Evolutionary conservation across 2,113 vertebrate genomes (phyloP), one percentile per base, ranked within the genome.

Genomic region (Lagopus muta): DNA sequence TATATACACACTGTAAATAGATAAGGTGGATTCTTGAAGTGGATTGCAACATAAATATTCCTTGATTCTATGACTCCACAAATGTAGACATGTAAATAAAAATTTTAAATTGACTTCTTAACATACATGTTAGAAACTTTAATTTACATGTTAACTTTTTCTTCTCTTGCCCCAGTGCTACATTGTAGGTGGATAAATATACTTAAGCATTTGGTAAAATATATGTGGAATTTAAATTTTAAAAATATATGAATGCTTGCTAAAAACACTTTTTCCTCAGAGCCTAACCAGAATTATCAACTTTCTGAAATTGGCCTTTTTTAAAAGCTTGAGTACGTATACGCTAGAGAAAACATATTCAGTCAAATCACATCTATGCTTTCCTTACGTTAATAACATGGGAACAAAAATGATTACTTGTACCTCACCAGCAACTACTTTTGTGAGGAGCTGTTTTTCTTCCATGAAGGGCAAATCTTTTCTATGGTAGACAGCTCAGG

Each of bases 301-400:
- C 28, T 65, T 70, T 85, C 62, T 64, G 50, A 87, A 84, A 89
- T 25, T 21, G 42, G 12, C 36, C 36, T 40, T 73, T 73, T 79
- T 91, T 43, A 79, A 89, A 92, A 89, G 25, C 43, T 28, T 58
- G 21, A 7, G 9, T 40, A 73, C 20, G 21, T 38, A 47, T 2
- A 36, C 10, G n/a, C 12, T 47, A 45, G 19, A 10, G 19, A 22
- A 13, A 45, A 67, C 22, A 36, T 10, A 36, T 7, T 60, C 8
- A 11, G 12, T 71, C 3, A 58, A 30, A 4, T 40, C 28, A 69
- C 18, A 70, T 40, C 78, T 61, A 64, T 24, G 48, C 6, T 65
- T 92, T 57, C 0, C 0, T 57, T 1, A 0, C 27, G 57, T 42
- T 32, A 61, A 7, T 32, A 42, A 34, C 1, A 2, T 38, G 55